Percentiles rank a stretch among this genome's conserved stretches.
Conservation (phyloP, 2,113 vertebrate genomes). For the Mus spicilegus region DNA sequence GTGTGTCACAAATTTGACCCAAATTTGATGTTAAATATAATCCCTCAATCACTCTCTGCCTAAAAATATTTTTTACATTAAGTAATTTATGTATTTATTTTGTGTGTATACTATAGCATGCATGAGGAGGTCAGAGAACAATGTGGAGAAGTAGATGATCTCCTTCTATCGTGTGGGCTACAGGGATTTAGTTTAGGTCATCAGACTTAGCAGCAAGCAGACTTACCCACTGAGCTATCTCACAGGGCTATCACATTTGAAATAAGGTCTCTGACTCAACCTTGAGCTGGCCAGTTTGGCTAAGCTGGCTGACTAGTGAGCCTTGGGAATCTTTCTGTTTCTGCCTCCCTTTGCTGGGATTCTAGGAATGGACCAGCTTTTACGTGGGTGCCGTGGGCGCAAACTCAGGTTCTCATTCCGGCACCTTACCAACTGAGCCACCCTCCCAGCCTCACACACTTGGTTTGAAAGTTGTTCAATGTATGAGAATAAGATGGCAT, state of each 20-base stretch:
- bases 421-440: background rate
- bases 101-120: too few species aligned
- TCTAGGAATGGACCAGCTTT: background rate
- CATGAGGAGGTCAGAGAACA: background rate
- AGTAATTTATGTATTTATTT: background rate
- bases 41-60: background rate
- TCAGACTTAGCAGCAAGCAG: background rate
- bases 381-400: background rate
- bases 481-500: background rate
- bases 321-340: background rate
- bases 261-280: background rate
- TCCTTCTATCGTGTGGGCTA: too few species aligned
- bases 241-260: background rate
- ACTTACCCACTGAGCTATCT: background rate
- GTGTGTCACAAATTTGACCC: background rate
- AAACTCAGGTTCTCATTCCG: background rate
- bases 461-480: background rate
- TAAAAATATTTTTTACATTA: background rate
- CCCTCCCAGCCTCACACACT: background rate
- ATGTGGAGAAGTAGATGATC: background rate
- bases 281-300: background rate
- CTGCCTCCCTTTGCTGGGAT: background rate
- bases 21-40: background rate
- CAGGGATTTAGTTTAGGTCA: background rate
- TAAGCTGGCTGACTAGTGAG: background rate